Percentiles rank a stretch among this genome's conserved stretches.
These are phyloP conservation scores for Dicrostonyx torquatus DNA, from an alignment of 2,797 vertebrate genomes.

Conservation along the genomic window DNA sequence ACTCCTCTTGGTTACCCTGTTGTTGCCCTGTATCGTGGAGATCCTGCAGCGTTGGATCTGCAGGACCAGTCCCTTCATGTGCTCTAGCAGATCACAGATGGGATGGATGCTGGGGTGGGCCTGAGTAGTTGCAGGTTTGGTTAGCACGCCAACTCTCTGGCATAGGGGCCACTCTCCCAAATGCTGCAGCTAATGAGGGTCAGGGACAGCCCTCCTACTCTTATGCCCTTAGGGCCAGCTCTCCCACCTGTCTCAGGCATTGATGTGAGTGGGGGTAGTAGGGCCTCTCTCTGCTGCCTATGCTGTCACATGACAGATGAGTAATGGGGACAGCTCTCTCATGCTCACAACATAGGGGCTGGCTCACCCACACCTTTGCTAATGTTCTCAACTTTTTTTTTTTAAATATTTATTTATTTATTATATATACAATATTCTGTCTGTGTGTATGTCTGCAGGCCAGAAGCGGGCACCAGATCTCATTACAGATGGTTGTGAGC, in stretches of 20 bases:
- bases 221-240: background rate
- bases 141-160: background rate
- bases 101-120: no score
- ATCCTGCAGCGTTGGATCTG: background rate
- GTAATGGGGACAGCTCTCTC: background rate
- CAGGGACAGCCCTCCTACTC: background rate
- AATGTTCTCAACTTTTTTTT: background rate
- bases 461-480: no score
- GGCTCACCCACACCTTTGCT: background rate
- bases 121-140: background rate
- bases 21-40: background rate
- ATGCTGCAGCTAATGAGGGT: background rate
- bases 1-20: no score
- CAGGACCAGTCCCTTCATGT: background rate
- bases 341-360: background rate
- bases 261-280: background rate
- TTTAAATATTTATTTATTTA: no score
- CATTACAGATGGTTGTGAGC: no score
- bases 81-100: background rate
- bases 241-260: background rate
- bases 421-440: no score
- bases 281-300: no score
- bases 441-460: no score
- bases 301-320: background rate
- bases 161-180: background rate